A percentile compares a stretch with the other conserved stretches of the same genome.
Evolutionary conservation across 2,888 invertebrate species (phyloP).

Genomic region (Hecatera dysodea): DNA sequence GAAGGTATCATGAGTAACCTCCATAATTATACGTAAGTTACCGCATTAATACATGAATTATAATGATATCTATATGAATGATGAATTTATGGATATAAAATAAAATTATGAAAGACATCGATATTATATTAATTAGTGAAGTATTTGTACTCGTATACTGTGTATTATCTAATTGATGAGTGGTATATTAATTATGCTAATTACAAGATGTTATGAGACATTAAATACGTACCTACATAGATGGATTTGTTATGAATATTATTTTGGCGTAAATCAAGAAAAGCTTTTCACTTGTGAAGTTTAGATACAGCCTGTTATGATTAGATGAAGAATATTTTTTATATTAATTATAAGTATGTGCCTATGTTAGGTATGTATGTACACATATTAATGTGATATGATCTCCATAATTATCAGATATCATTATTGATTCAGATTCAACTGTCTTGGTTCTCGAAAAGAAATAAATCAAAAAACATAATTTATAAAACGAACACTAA

Average conservation of each 20-base stretch:
- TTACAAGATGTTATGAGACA: not conserved
- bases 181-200: constrained; percentile 18
- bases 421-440: too few species aligned
- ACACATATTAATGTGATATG: not conserved
- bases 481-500: too few species aligned
- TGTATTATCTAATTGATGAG: constrained; percentile 35
- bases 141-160: constrained; percentile 1
- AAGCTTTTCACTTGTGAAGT: constrained; percentile 4
- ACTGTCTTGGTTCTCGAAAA: too few species aligned
- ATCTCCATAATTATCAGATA: too few species aligned
- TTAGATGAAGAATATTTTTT: not conserved
- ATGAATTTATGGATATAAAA: too few species aligned
- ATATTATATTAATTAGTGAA: constrained; percentile 8
- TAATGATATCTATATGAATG: constrained; percentile 18
- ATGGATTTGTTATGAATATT: not conserved
- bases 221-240: not conserved
- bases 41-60: not conserved
- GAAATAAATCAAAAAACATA: too few species aligned
- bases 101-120: constrained; percentile 18
- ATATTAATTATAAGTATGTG: too few species aligned
- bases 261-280: constrained; percentile 7
- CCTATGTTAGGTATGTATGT: not conserved
- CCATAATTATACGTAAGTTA: not conserved
- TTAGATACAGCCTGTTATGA: not conserved
- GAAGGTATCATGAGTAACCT: constrained; percentile 23